phyloP scores from a whole-genome alignment of 2,797 vertebrate genomes.

The Catostomus latipinnis region DNA sequence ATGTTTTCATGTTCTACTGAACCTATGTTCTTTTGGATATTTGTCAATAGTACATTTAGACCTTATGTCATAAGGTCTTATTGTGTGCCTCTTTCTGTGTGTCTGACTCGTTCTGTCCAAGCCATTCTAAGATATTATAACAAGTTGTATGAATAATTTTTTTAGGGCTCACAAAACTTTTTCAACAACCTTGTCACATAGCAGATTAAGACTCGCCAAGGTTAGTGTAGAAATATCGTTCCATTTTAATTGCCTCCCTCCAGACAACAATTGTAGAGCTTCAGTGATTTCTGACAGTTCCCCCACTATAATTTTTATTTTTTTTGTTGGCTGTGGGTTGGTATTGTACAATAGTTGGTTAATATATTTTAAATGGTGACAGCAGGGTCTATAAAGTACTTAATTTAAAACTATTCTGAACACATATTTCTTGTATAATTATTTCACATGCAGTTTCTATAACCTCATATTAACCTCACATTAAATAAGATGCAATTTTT shows the following conservation, averaged over 20 bases:
- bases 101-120: background rate
- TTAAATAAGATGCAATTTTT: too few relatives aligned
- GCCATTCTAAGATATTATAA: background rate
- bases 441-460: too few relatives aligned
- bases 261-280: slow-evolving; percentile 34
- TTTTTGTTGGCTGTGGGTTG: background rate
- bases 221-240: slow-evolving; percentile 33
- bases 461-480: too few relatives aligned
- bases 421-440: too few relatives aligned
- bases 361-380: background rate
- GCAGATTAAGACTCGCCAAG: slow-evolving; percentile 39
- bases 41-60: background rate
- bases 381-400: background rate
- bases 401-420: too few relatives aligned
- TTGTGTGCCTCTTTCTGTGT: too few relatives aligned
- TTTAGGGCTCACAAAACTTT: slow-evolving; percentile 7
- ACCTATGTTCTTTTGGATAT: background rate
- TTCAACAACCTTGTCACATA: slow-evolving; percentile 19
- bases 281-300: slow-evolving; percentile 11
- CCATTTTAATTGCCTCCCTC: slow-evolving; percentile 46
- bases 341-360: background rate
- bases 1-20: background rate
- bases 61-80: too few relatives aligned
- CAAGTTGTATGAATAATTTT: slow-evolving; percentile 8
- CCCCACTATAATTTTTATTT: background rate